Evolutionary conservation across 2,113 vertebrate species (phyloP).

Genomic region (Fregata magnificens): DNA sequence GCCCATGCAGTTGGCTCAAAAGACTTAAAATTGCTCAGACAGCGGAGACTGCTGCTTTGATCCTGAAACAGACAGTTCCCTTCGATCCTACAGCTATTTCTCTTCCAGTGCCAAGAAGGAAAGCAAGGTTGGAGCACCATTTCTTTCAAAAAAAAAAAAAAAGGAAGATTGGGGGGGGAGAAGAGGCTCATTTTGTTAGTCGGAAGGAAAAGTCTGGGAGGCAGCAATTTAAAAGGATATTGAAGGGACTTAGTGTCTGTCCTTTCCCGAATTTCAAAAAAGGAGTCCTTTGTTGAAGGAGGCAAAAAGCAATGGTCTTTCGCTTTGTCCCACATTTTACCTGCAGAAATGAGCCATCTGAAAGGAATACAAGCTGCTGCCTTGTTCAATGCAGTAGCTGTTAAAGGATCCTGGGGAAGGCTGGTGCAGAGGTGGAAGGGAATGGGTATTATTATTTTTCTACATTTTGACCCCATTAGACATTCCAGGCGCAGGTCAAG

Average conservation of each 20-base stretch:
- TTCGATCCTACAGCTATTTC: neutral
- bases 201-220: neutral
- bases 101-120: neutral
- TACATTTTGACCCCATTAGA: conserved; percentile 39
- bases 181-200: neutral
- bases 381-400: neutral
- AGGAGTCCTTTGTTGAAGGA: neutral
- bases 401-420: neutral
- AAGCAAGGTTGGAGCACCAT: neutral
- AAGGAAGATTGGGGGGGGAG: neutral
- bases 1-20: neutral
- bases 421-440: neutral
- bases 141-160: neutral
- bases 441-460: neutral
- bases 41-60: neutral
- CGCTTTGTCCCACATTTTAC: neutral
- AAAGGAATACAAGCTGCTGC: neutral
- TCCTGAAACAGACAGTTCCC: neutral
- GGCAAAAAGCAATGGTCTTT: neutral
- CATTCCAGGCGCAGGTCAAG: conserved; percentile 45
- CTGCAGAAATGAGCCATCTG: neutral
- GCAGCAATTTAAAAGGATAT: neutral
- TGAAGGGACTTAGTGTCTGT: neutral
- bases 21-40: neutral
- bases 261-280: neutral